Evolutionary conservation across 2,113 vertebrate species (phyloP), one percentile per base, ranked within the genome.

Genomic region (Triplophysa tibetana): DNA sequence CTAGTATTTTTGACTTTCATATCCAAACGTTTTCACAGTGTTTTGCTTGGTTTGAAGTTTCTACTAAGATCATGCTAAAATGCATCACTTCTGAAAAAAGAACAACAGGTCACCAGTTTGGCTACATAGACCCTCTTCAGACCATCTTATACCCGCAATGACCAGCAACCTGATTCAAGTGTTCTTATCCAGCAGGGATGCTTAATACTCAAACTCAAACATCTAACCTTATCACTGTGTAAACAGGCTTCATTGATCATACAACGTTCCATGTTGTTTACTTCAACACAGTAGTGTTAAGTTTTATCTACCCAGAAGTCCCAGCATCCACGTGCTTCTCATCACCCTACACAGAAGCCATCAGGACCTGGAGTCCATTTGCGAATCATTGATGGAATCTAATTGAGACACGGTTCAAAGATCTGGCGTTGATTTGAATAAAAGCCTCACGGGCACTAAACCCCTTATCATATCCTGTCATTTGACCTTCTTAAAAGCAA

Each of bases 401-500:
- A 61, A 75, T 29, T 69, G 77, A 56, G 33, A 63, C 50, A 65
- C 33, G n/a, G 63, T 75, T 80, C 58, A 80, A 50, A 66, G 66
- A 58, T 16, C 14, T 52, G 48, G 33, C 66, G 38, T 58, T 21
- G 56, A 17, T 52, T 75, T 81, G 75, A 84, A 48, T 78, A 66
- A 67, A 69, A 73, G 54, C 43, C n/a, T 75, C 24, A 65, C 45
- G 50, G 54, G 69, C 48, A 56, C 62, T 61, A 75, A 43, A 79
- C 6, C 17, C 62, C 45, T 63, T 65, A 65, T 81, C 77, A 60
- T 70, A 82, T 61, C 77, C 73, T 78, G 73, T 82, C 58, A 85
- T 82, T 77, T 85, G 69, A 78, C 75, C 54, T 75, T 19, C 70
- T 76, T 67, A 81, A 70, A 85, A 85, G 54, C 56, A 75, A 70